Base-by-base conservation (phyloP, 2,888 invertebrate genomes). In the Himalopsyche tibetana region DNA sequence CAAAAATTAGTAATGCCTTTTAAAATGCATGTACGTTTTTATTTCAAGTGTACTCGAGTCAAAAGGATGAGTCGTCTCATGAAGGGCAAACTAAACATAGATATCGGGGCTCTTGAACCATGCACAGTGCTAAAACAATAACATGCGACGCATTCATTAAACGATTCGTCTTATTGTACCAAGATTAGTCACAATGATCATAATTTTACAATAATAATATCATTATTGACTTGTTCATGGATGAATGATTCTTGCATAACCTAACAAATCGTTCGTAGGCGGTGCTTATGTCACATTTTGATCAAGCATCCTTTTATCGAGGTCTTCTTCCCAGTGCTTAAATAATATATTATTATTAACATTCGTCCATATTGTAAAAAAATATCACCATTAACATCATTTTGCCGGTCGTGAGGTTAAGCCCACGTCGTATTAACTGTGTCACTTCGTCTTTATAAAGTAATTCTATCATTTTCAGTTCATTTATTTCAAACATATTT, bases 391-490 rank as follows among this genome's bases (percentile, higher is more conserved):
- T 74, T 74, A 15, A 36, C 74, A 36, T 74, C 74, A 36, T 36
- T 74, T 74, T 74, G 38, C 28, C 36, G 74, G 74, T 74, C 74
- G 36, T 36, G 74, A 74, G 36, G 74, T 74, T 28, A 74, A 15
- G 19, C 74, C 74, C 74, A 74, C 74, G 74, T 36, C 38, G 15
- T 36, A 74, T 11, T 74, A 74, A 12, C 74, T 74, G 74, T 74
- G 74, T 74, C 74, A 74, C 9, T 74, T 74, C 36, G 19, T 15
- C 74, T 74, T 74, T 74, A 63, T 19, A 63, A n/a, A 63, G 63
- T 28, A 28, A 63, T 19, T 63, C 63, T 19, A 0, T 63, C 63
- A 63, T 19, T 19, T 51, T 63, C 9, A 63, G 19, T 63, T 19
- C 63, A 63, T 63, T 19, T 63, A 63, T 63, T 63, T 63, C 28